Evolutionary conservation across 2,888 invertebrate species (phyloP).

Genomic region (Cybosia mesomella): DNA sequence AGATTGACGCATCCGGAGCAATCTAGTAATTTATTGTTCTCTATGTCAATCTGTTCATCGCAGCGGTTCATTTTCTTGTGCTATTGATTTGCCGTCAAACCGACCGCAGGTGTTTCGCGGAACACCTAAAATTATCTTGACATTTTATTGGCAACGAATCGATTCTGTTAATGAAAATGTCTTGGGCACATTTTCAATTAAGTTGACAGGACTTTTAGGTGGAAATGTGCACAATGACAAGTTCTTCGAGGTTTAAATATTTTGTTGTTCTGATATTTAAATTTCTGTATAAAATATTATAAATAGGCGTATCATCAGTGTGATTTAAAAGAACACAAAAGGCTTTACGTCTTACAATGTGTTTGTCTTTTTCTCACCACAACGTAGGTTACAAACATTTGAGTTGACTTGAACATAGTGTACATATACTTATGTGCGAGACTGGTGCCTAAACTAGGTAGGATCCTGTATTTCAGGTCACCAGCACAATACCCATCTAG

Average conservation of each 20-base stretch:
- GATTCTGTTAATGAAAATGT: conserved; percentile 73
- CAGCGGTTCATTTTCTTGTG: conserved; percentile 50
- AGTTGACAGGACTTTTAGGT: conserved; percentile 35
- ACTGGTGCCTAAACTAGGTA: too few species aligned
- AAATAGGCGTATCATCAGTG: neutral
- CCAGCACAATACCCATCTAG: too few species aligned
- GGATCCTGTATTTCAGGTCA: too few species aligned
- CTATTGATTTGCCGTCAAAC: conserved; percentile 72
- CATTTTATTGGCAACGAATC: conserved; percentile 70
- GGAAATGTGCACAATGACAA: conserved; percentile 24
- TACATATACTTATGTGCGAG: too few species aligned
- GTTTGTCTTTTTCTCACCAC: too few species aligned
- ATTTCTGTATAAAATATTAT: neutral
- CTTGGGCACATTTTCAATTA: conserved; percentile 54
- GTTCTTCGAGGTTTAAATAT: neutral
- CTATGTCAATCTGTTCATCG: conserved; percentile 22
- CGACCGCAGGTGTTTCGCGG: conserved; percentile 71
- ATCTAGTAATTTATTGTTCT: conserved; percentile 29
- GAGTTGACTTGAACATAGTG: too few species aligned
- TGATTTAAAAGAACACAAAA: too few species aligned
- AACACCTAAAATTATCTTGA: conserved; percentile 74
- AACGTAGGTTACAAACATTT: too few species aligned
- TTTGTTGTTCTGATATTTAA: neutral
- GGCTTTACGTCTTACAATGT: too few species aligned
- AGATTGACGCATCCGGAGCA: conserved; percentile 18